Conservation (phyloP, 1,140 invertebrate genomes). For the Meteorus sp. region DNA sequence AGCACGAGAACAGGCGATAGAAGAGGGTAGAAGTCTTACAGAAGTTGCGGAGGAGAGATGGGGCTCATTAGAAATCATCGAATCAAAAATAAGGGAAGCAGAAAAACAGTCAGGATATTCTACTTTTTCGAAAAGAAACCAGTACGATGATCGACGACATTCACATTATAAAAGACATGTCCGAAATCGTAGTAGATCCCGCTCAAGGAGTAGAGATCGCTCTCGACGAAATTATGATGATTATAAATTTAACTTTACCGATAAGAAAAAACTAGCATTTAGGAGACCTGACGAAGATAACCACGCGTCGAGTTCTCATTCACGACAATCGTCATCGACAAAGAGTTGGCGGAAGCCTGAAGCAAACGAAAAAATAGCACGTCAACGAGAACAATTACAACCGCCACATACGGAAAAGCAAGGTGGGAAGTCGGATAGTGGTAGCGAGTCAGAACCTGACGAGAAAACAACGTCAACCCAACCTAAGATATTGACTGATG, state of each 20-base stretch:
- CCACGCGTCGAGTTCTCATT: constrained; percentile 18
- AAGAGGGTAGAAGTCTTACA: constrained; percentile 62
- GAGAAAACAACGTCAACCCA: constrained; percentile 15
- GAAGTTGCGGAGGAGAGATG: constrained; percentile 67
- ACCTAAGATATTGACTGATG: constrained; percentile 63
- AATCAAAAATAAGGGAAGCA: constrained; percentile 59
- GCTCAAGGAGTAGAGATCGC: constrained; percentile 36
- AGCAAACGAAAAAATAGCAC: constrained; percentile 5
- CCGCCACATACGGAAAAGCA: constrained; percentile 25
- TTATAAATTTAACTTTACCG: constrained; percentile 17
- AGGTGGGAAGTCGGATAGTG: constrained; percentile 19
- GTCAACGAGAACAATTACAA: constrained; percentile 14
- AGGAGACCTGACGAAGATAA: constrained; percentile 54
- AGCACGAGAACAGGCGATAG: constrained; percentile 63
- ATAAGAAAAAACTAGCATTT: constrained; percentile 52
- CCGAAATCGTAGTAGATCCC: constrained; percentile 23
- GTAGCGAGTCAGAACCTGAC: constrained; percentile 27
- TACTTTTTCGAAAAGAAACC: constrained; percentile 25
- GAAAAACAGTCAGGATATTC: constrained; percentile 39
- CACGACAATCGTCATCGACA: constrained; percentile 9
- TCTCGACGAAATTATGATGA: constrained; percentile 8
- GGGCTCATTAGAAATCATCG: constrained; percentile 63
- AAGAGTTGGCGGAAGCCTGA: constrained; percentile 45
- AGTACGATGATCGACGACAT: constrained; percentile 7
- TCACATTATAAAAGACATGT: not conserved